A percentile compares a stretch with the other conserved stretches of the same genome.
Evolutionary conservation across 1,140 invertebrate species (phyloP).

Genomic region (Dreissena polymorpha): DNA sequence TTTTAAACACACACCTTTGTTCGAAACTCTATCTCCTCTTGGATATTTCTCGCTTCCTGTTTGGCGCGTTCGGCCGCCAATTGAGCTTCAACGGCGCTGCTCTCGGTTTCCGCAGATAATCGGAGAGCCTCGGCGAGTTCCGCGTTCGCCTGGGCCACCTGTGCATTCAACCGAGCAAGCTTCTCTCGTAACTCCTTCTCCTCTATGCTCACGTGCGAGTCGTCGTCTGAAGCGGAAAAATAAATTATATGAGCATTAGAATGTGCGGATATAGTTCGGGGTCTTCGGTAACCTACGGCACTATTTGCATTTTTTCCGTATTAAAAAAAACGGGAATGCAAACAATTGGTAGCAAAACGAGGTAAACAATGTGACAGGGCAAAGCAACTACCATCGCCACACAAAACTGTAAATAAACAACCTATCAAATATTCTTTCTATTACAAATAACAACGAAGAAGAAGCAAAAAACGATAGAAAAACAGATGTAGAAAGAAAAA

Average conservation of each 20-base stretch:
- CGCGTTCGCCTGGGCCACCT: constrained; percentile 68
- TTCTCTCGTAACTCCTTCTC: constrained; percentile 67
- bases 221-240: constrained; percentile 60
- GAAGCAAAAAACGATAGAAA: too few relatives aligned
- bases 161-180: constrained; percentile 67
- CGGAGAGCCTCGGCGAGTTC: constrained; percentile 69
- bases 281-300: too few relatives aligned
- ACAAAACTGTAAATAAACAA: too few relatives aligned
- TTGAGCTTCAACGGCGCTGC: constrained; percentile 63
- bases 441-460: too few relatives aligned
- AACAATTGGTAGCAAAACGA: too few relatives aligned
- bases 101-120: constrained; percentile 71
- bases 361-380: too few relatives aligned
- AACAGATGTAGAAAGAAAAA: too few relatives aligned
- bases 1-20: constrained; percentile 37
- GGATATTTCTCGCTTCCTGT: constrained; percentile 65
- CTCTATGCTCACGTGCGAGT: constrained; percentile 64
- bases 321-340: too few relatives aligned
- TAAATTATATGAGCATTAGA: not conserved
- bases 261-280: not conserved
- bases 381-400: too few relatives aligned
- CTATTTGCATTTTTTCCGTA: too few relatives aligned
- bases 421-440: too few relatives aligned
- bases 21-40: constrained; percentile 64
- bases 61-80: constrained; percentile 68